phyloP scores from a whole-genome alignment of 2,797 vertebrate genomes.

The Neoniphon sammara region DNA sequence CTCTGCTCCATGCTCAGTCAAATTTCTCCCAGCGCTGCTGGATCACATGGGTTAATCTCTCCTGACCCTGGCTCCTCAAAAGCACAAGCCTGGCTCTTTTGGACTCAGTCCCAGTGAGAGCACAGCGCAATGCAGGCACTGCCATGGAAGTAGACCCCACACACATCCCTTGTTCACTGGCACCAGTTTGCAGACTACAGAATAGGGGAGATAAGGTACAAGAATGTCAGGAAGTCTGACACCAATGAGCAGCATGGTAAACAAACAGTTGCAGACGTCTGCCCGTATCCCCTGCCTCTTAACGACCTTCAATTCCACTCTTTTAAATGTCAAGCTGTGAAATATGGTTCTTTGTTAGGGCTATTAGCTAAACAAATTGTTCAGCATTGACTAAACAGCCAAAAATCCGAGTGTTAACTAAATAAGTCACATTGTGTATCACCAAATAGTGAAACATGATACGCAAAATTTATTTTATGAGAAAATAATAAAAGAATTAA shows the following conservation, averaged over 20 bases:
- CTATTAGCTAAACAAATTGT: constrained; percentile 58
- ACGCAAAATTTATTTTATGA: not conserved
- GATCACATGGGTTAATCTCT: constrained; percentile 83
- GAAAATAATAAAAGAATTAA: too few relatives aligned
- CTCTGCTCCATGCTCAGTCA: constrained; percentile 88
- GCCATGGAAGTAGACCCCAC: constrained; percentile 68
- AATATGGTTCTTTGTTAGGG: constrained; percentile 60
- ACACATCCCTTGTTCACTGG: constrained; percentile 69
- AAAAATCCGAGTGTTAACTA: not conserved
- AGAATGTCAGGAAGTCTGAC: constrained; percentile 87
- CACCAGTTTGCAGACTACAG: constrained; percentile 77
- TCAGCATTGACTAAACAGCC: constrained; percentile 18
- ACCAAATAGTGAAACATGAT: not conserved
- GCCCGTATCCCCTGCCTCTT: constrained; percentile 78
- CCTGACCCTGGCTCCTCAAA: constrained; percentile 80
- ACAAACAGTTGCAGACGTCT: constrained; percentile 84
- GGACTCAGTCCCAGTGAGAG: constrained; percentile 72
- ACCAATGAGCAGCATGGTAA: constrained; percentile 80
- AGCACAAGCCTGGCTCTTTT: constrained; percentile 81
- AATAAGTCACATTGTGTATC: not conserved
- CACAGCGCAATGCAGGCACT: constrained; percentile 51
- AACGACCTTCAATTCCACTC: constrained; percentile 78
- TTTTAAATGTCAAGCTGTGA: constrained; percentile 79
- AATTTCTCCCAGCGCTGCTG: constrained; percentile 83
- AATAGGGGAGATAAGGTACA: constrained; percentile 79